Conservation (phyloP, 2,888 invertebrate genomes). For the Morpho achilles region DNA sequence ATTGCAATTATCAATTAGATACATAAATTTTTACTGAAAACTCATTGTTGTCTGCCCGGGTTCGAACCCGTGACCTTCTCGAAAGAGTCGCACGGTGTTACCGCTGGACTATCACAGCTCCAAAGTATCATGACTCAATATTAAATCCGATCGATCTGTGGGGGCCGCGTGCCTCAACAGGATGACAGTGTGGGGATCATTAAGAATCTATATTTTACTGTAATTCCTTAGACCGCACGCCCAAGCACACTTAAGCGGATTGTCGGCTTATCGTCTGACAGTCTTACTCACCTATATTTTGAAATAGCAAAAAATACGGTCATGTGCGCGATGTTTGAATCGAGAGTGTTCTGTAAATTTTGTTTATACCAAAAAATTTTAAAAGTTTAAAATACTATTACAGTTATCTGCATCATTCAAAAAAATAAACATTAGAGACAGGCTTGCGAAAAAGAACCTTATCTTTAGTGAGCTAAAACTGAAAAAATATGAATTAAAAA, state of each 20-base stretch:
- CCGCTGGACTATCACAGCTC: too few relatives aligned
- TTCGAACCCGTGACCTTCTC: too few relatives aligned
- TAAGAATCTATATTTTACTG: slow-evolving; percentile 68
- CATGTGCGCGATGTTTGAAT: neutral
- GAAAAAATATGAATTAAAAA: too few relatives aligned
- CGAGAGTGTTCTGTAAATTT: slow-evolving; percentile 2
- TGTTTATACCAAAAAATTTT: neutral
- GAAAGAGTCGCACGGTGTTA: too few relatives aligned
- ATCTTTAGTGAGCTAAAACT: too few relatives aligned
- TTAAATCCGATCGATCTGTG: slow-evolving; percentile 8
- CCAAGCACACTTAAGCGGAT: slow-evolving; percentile 70
- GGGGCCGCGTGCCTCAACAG: slow-evolving; percentile 31
- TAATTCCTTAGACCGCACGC: slow-evolving; percentile 57
- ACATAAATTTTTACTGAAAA: too few relatives aligned
- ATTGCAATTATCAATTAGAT: too few relatives aligned
- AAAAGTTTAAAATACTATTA: neutral
- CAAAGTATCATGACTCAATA: neutral
- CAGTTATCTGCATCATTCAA: too few relatives aligned
- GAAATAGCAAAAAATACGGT: slow-evolving; percentile 56
- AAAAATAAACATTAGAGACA: neutral
- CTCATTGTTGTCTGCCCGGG: too few relatives aligned
- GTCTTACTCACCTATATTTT: slow-evolving; percentile 64
- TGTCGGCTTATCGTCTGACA: slow-evolving; percentile 69
- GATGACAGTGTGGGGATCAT: slow-evolving; percentile 40
- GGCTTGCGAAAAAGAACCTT: too few relatives aligned